Evolutionary conservation across 2,797 vertebrate genomes (phyloP).

Genomic region (Babyrousa celebensis): DNA sequence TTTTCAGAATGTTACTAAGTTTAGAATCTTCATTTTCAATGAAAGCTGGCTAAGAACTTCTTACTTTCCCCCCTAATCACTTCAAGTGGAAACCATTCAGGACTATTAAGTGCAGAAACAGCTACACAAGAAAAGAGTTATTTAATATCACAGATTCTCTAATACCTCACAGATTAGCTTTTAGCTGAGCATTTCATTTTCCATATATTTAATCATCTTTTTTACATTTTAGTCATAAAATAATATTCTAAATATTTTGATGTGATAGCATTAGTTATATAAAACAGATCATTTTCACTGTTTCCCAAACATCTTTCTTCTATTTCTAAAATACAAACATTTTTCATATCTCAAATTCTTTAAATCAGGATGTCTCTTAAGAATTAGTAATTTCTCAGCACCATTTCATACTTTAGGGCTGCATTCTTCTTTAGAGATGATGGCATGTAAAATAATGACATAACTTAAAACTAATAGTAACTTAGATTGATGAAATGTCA

Average conservation of each 20-base stretch:
- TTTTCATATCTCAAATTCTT: slow-evolving; percentile 13
- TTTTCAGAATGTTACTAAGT: slow-evolving; percentile 32
- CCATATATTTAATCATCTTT: not conserved
- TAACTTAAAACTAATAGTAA: not conserved
- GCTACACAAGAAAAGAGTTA: not conserved
- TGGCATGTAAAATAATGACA: not conserved
- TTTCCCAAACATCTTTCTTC: slow-evolving; percentile 12
- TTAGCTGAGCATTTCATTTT: not conserved
- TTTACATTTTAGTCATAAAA: slow-evolving; percentile 57
- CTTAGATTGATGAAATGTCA: not conserved
- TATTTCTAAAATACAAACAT: not conserved
- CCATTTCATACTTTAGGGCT: not conserved
- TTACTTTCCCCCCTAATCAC: not conserved
- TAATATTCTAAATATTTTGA: not conserved
- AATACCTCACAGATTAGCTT: not conserved
- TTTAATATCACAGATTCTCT: not conserved
- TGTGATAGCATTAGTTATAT: not conserved
- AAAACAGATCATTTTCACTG: slow-evolving; percentile 1
- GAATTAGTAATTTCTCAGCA: not conserved
- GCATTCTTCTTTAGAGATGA: not conserved
- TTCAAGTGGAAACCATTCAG: slow-evolving; percentile 67
- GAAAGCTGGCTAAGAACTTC: slow-evolving; percentile 15
- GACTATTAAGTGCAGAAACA: slow-evolving; percentile 62
- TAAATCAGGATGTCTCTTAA: slow-evolving; percentile 26
- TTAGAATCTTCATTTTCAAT: slow-evolving; percentile 54